These are phyloP conservation scores for Cephus runcator DNA, from an alignment of 2,888 invertebrate genomes.

Conservation along the genomic window DNA sequence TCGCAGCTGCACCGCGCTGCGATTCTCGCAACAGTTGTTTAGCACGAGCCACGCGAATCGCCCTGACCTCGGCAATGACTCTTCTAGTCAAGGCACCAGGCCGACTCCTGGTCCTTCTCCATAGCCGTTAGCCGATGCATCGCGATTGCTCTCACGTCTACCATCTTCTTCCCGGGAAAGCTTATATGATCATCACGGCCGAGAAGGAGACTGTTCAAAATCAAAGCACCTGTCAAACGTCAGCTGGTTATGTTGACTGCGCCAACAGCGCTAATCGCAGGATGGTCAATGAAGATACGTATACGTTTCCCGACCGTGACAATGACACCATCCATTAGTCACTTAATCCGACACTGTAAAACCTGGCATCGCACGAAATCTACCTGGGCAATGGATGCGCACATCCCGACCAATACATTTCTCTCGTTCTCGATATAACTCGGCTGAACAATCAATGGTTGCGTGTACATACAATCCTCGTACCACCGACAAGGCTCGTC, in stretches of 20 bases:
- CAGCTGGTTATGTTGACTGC: background rate
- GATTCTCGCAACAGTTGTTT: background rate
- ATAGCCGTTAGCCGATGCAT: background rate
- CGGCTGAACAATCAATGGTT: background rate
- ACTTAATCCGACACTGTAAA: background rate
- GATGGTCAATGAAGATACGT: background rate
- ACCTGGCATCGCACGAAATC: background rate
- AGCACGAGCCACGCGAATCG: slow-evolving; percentile 17
- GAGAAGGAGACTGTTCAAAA: background rate
- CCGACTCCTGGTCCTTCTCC: background rate
- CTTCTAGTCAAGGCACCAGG: background rate
- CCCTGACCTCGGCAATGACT: slow-evolving; percentile 43
- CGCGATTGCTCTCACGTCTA: background rate
- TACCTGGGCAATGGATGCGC: background rate
- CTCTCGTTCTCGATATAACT: no score
- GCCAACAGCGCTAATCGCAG: background rate
- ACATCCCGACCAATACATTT: background rate
- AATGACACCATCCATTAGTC: background rate
- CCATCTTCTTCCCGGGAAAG: background rate
- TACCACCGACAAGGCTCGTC: background rate
- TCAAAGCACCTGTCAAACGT: background rate
- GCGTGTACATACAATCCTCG: background rate
- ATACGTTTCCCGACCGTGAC: background rate
- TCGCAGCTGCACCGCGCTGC: background rate
- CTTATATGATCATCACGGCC: background rate